Base-by-base conservation (phyloP, 2,888 invertebrate species). In the Andrena dorsata region DNA sequence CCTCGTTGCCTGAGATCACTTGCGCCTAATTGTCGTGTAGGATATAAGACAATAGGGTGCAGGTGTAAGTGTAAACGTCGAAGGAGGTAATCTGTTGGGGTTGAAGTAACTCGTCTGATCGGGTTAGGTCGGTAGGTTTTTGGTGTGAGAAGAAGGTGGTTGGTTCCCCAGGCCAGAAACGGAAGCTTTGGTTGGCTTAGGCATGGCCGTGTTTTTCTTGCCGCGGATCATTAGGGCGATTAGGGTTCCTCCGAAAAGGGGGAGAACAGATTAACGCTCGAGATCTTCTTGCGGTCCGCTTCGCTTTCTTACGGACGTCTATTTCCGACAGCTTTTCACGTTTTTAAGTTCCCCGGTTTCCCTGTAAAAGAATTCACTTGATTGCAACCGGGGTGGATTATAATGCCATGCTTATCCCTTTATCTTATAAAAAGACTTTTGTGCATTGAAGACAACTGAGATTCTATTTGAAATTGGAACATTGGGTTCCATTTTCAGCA, bases 161-260 rank as follows among this genome's bases (percentile, higher is more conserved):
- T 86, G 88, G 86, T 88, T 90, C 86, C 89, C 88, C 86, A 87
- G 80, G 82, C 83, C 84, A 88, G 90, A 90, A 90, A 89, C 85
- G 85, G 89, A 89, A 90, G 90, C 90, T 90, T 90, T 86, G 90
- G 92, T 92, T 92, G 92, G 92, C 93, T 92, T 91, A 92, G 92
- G 90, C 90, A 90, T 89, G 91, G 88, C 88, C 83, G 89, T 93
- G 93, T 93, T 93, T 93, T 93, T 93, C 93, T 93, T 93, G 91
- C 92, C 92, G 92, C 92, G 93, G 92, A 93, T 93, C 93, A 93
- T 93, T 93, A 93, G 93, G 90, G 92, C 93, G 93, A 93, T 93
- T 93, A 93, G 92, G 92, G 92, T 90, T 91, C 90, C 90, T 88
- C 87, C 88, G 86, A 90, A 90, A 92, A 90, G 91, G 93, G 93